These are phyloP conservation scores for Rhadinocentrus ornatus DNA, from an alignment of 2,797 vertebrate species.

Conservation along the genomic window DNA sequence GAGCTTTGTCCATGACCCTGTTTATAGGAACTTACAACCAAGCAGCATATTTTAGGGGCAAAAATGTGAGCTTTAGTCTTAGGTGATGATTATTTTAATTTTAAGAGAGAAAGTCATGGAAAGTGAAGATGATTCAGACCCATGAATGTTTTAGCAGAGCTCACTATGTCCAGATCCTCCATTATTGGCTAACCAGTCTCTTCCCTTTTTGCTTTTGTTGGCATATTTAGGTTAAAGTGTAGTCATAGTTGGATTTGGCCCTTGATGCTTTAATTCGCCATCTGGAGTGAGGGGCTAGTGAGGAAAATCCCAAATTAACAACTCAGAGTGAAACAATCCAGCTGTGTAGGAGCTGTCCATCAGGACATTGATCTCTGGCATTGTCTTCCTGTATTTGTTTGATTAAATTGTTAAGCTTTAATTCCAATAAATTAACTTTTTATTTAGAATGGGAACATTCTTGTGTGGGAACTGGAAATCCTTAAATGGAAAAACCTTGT, in stretches of 20 bases:
- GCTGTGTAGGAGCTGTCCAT: conserved; percentile 10
- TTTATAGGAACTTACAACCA: neutral
- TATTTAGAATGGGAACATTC: too few species aligned
- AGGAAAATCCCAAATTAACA: conserved; percentile 17
- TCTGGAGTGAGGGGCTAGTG: neutral
- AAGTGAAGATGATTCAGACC: conserved; percentile 13
- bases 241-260: conserved; percentile 15
- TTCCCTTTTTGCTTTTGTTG: conserved; percentile 43
- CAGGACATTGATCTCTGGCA: neutral
- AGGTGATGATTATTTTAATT: too few species aligned
- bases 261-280: conserved; percentile 13
- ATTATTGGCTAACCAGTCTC: conserved; percentile 48
- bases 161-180: conserved; percentile 30
- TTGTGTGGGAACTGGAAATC: neutral
- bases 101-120: conserved; percentile 9
- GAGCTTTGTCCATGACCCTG: neutral
- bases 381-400: neutral
- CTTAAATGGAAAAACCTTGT: neutral
- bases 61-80: too few species aligned
- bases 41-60: neutral
- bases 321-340: conserved; percentile 21
- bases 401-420: neutral
- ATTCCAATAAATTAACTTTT: neutral
- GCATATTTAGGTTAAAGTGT: neutral
- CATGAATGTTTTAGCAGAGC: conserved; percentile 28